phyloP scores from a whole-genome alignment of 92 coral and sea anemone genomes.

The Epizoanthus rinbou region DNA sequence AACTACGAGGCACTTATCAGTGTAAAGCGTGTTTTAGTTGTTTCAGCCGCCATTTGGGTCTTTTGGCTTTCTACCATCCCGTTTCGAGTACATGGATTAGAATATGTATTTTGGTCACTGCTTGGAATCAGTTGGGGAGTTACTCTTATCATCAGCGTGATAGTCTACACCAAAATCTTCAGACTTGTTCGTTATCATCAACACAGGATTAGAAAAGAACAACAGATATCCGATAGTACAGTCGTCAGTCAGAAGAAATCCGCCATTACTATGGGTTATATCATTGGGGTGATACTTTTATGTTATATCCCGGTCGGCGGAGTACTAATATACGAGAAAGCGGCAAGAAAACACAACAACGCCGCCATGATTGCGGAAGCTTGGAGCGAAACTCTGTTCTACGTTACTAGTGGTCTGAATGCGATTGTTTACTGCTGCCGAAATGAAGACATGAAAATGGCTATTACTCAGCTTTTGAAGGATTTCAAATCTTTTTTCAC shows the following conservation, averaged over 20 bases:
- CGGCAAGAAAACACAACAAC: not conserved
- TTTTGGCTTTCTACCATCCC: constrained; percentile 19
- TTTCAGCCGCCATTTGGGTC: constrained; percentile 24
- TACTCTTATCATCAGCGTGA: not conserved
- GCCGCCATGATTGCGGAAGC: constrained; percentile 1
- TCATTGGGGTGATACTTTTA: not conserved
- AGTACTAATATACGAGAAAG: not conserved
- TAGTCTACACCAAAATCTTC: not conserved
- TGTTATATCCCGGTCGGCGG: constrained; percentile 7
- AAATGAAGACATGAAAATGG: constrained; percentile 5
- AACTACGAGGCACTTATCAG: not conserved
- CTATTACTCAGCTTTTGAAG: not conserved
- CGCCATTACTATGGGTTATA: not conserved
- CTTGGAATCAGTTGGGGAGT: constrained; percentile 33
- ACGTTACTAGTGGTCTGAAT: constrained; percentile 6
- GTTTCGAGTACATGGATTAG: constrained; percentile 8
- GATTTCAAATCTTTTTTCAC: not conserved
- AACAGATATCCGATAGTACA: not conserved
- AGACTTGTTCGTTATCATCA: constrained; percentile 13
- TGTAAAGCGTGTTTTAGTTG: constrained; percentile 1
- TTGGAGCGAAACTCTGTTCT: not conserved
- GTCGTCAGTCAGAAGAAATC: not conserved
- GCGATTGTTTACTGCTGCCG: constrained; percentile 17
- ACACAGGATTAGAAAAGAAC: not conserved
- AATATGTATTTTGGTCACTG: not conserved